Conservation (phyloP, 2,888 invertebrate species). For the Ecdyonurus torrentis region DNA sequence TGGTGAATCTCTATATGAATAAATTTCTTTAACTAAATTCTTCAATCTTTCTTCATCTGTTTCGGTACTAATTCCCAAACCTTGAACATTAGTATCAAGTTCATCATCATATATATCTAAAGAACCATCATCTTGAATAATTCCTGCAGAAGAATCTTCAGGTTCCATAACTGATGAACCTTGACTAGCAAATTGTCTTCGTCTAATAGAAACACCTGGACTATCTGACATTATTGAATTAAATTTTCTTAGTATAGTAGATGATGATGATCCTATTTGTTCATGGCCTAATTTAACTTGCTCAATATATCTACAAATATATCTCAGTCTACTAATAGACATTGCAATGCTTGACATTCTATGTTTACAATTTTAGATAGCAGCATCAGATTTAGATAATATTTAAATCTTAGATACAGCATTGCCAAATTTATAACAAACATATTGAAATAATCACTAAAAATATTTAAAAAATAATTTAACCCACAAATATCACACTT, state of each 20-base stretch:
- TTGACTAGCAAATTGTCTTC: background rate
- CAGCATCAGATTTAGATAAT: too few relatives aligned
- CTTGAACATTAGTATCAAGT: background rate
- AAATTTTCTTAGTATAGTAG: too few relatives aligned
- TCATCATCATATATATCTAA: background rate
- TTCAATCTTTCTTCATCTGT: conserved; percentile 17
- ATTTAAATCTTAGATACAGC: background rate
- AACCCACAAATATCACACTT: too few relatives aligned
- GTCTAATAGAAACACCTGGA: background rate
- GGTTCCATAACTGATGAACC: background rate
- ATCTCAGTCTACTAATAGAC: background rate
- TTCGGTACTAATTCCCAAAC: conserved; percentile 13
- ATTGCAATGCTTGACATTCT: background rate
- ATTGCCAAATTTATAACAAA: background rate
- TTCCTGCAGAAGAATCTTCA: background rate
- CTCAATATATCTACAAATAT: background rate
- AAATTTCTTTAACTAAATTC: conserved; percentile 20
- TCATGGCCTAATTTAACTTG: too few relatives aligned
- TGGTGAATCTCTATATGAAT: conserved; percentile 21
- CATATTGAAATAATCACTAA: too few relatives aligned
- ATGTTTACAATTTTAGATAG: background rate
- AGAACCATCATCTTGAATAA: background rate
- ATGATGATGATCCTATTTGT: too few relatives aligned
- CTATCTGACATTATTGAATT: background rate
- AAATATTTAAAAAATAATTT: too few relatives aligned